Base-by-base conservation (phyloP, 2,888 invertebrate genomes). In the Chloromyia formosa region DNA sequence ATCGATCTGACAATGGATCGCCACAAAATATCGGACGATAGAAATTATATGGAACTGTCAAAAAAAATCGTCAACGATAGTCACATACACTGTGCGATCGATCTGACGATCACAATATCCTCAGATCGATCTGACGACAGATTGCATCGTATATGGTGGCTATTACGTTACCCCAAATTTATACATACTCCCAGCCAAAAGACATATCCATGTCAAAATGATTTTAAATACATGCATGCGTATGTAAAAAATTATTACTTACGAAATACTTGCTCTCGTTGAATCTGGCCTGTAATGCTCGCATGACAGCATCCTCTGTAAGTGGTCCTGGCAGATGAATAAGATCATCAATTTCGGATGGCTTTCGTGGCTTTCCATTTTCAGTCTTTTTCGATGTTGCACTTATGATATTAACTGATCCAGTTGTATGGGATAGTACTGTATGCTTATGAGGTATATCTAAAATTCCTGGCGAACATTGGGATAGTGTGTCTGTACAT, bases 261-360 rank as follows among this genome's bases (percentile, higher is more conserved):
- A 97, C 97, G 86, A 94, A 95, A 83, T 93, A 94, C 82, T 94
- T 93, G 80, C 92, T 91, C 79, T 93, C 92, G 82, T 91, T 91
- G 87, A 96, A 97, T 82, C 96, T 89, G 10, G 95, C 92, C 83
- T 97, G 95, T 78, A 97, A 89, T 81, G 95, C 94, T 84, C 94
- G 92, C 86, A 96, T 93, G 66, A 97, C 93, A 75, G 96, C 95
- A 85, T 97, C 96, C 86, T 97, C 97, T 45, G 96, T 97, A 81
- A 97, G 90, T 72, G 96, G 96, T 45, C 95, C 96, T 62, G 94
- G 91, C 81, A 97, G 88, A 87, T 96, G 96, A 84, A 96, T 96
- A 81, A 97, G 90, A 87, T 97, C 96, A 82, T 95, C 93, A 83
- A 94, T 89, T 85, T 93, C 84, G 74, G 80, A 79, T 27, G 82